Percentiles rank a stretch among this genome's conserved stretches.
Conservation (phyloP, 2,888 invertebrate species). For the Melikaiella ostensackeni region DNA sequence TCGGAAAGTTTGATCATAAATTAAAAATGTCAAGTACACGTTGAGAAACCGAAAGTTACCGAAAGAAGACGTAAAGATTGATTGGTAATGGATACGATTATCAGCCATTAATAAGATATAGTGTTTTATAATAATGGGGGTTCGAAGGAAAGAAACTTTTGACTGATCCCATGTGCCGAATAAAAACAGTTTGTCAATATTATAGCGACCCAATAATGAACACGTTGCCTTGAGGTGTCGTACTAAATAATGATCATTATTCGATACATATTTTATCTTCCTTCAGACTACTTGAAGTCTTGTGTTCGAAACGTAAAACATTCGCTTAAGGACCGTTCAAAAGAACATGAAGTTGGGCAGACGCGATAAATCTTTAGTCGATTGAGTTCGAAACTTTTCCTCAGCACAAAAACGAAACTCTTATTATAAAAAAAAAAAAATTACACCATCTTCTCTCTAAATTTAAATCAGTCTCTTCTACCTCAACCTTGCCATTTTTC, state of each 20-base stretch:
- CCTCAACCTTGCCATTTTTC: too few relatives aligned
- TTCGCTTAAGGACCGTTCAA: conserved; percentile 21
- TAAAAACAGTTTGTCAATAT: conserved; percentile 38
- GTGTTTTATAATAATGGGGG: conserved; percentile 36
- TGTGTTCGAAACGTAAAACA: too few relatives aligned
- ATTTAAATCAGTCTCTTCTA: too few relatives aligned
- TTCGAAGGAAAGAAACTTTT: not conserved
- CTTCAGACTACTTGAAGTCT: too few relatives aligned
- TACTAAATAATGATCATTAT: too few relatives aligned
- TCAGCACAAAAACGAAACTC: too few relatives aligned
- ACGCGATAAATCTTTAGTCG: conserved; percentile 9
- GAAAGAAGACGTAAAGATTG: conserved; percentile 10
- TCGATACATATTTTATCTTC: conserved; percentile 6
- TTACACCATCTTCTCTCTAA: too few relatives aligned
- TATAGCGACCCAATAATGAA: conserved; percentile 24
- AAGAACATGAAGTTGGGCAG: conserved; percentile 3
- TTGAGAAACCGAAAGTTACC: conserved; percentile 28
- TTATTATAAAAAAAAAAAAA: too few relatives aligned
- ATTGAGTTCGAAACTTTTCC: conserved; percentile 2
- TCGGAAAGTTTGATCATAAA: conserved; percentile 26
- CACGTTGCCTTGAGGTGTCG: not conserved
- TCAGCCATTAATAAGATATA: conserved; percentile 36
- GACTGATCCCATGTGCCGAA: conserved; percentile 34
- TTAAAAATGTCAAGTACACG: conserved; percentile 10
- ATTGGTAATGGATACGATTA: conserved; percentile 31